These are phyloP conservation scores for Crocuta crocuta DNA, from an alignment of 2,113 vertebrate species.

Conservation along the genomic window DNA sequence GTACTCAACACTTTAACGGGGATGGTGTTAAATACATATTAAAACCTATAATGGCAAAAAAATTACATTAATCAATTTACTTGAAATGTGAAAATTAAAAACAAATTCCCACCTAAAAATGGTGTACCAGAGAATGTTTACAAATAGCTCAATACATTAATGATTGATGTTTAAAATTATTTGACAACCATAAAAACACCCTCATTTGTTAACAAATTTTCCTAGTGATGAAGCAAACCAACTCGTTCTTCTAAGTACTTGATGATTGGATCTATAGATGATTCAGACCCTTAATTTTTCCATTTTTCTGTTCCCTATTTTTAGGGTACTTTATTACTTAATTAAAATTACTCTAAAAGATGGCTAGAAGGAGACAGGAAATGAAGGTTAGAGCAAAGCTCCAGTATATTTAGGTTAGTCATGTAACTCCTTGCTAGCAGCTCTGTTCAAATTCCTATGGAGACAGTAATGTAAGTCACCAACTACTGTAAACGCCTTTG, in stretches of 20 bases:
- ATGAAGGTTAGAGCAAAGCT: not conserved
- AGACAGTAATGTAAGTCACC: not conserved
- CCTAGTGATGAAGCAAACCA: not conserved
- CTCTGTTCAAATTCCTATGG: not conserved
- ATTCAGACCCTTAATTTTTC: not conserved
- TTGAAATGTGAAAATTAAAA: conserved; percentile 29
- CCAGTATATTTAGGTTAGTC: not conserved
- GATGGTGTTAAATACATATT: not conserved
- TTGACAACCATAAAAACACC: not conserved
- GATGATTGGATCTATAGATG: not conserved
- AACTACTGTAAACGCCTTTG: not conserved
- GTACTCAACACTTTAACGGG: not conserved
- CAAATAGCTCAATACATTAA: not conserved
- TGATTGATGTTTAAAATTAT: not conserved
- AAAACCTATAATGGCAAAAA: not conserved
- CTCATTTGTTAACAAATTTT: not conserved
- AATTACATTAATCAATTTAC: not conserved
- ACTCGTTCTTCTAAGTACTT: not conserved
- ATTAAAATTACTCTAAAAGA: not conserved
- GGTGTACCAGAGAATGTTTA: not conserved
- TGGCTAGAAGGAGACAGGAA: not conserved
- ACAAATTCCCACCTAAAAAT: not conserved
- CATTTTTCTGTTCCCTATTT: not conserved
- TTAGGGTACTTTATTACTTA: not conserved
- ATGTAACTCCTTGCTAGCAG: not conserved